Percentiles rank a stretch among this genome's conserved stretches.
Evolutionary conservation across 2,113 vertebrate species (phyloP).

Genomic region (Eubucco bourcierii): DNA sequence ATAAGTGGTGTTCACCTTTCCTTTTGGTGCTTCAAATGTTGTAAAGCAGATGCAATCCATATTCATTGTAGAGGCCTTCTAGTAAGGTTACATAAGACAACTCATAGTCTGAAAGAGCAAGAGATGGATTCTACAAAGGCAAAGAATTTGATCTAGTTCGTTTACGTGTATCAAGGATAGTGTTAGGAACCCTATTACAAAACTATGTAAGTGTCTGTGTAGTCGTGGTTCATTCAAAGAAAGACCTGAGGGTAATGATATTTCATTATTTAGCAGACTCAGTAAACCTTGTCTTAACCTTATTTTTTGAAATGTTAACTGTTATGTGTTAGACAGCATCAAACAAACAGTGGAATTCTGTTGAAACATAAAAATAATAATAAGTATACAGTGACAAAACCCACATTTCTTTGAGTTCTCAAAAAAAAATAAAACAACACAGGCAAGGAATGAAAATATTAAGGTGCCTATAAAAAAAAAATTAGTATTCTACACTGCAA

Average conservation of each 20-base stretch:
- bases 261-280: not conserved
- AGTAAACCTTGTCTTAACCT: not conserved
- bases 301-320: constrained; percentile 5
- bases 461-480: not conserved
- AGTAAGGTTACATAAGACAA: not conserved
- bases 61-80: not conserved
- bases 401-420: not conserved
- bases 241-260: not conserved
- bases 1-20: not conserved
- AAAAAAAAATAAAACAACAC: not conserved
- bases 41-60: not conserved
- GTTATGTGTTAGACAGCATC: not conserved
- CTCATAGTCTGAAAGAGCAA: not conserved
- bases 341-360: constrained; percentile 1
- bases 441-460: not conserved
- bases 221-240: not conserved
- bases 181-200: not conserved
- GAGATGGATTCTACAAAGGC: not conserved
- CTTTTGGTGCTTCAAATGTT: not conserved
- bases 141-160: not conserved
- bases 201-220: not conserved
- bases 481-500: not conserved
- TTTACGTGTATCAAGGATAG: not conserved
- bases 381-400: not conserved
- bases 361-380: not conserved